phyloP scores from a whole-genome alignment of 1,140 invertebrate genomes.

The Mactra quadrangularis region DNA sequence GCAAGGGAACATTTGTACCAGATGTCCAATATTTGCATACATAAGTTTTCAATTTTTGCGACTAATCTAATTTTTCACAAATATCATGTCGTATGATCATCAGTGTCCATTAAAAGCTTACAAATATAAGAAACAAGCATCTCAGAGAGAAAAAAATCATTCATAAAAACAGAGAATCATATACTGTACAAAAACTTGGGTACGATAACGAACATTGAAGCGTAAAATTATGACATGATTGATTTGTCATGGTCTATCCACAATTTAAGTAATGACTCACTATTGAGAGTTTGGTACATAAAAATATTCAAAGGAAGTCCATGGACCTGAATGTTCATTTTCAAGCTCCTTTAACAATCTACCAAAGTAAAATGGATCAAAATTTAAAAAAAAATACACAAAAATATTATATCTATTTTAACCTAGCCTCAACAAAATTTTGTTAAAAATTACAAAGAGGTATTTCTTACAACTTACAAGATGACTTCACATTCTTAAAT shows the following conservation, averaged over 20 bases:
- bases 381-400: background rate
- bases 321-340: background rate
- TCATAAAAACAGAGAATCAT: constrained; percentile 31
- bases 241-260: background rate
- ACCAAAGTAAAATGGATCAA: background rate
- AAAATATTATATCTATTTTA: background rate
- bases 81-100: constrained; percentile 3
- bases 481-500: too few species aligned
- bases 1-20: too few species aligned
- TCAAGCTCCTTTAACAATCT: background rate
- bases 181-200: constrained; percentile 56
- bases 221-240: background rate
- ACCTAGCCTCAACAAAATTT: background rate
- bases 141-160: constrained; percentile 47
- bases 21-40: too few species aligned
- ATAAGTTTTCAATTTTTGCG: background rate
- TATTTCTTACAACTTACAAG: too few species aligned
- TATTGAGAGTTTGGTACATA: background rate
- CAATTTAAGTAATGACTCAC: too few species aligned
- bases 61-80: background rate
- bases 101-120: constrained; percentile 29
- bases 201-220: constrained; percentile 38
- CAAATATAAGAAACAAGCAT: constrained; percentile 29
- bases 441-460: background rate
- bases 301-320: background rate